Conservation (phyloP, 2,113 vertebrate species). For the Perca fluviatilis region DNA sequence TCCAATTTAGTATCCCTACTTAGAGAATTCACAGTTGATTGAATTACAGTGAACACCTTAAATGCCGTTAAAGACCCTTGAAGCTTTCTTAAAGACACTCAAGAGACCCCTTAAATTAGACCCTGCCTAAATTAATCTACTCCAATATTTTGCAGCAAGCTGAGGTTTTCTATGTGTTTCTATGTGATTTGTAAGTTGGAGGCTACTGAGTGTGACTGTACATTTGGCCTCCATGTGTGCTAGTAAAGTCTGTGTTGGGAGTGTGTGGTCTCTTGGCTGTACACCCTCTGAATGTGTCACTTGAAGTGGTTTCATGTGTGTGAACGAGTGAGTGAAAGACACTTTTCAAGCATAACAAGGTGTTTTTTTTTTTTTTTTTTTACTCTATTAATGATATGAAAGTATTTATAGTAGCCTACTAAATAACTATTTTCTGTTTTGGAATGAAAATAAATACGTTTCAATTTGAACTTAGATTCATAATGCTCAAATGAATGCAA, state of each 20-base stretch:
- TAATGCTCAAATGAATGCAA: not conserved
- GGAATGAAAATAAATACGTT: not conserved
- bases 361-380: not conserved
- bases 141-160: not conserved
- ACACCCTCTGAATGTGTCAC: conserved; percentile 53
- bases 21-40: conserved; percentile 13
- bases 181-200: conserved; percentile 21
- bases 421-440: not conserved
- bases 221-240: conserved; percentile 81
- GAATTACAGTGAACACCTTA: conserved; percentile 9
- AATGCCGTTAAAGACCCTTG: conserved; percentile 3
- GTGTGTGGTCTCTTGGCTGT: conserved; percentile 78
- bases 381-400: not conserved
- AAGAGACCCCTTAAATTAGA: conserved; percentile 16
- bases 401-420: not conserved
- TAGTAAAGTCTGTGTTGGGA: conserved; percentile 56
- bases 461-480: not conserved
- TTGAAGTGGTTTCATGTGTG: conserved; percentile 61
- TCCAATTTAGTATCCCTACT: not conserved
- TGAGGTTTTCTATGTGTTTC: conserved; percentile 29
- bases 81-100: conserved; percentile 11
- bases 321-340: conserved; percentile 34
- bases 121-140: not conserved
- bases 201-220: conserved; percentile 47
- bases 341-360: not conserved